These are phyloP conservation scores for Jordanella pulchra DNA, from an alignment of 2,797 vertebrate genomes.

Conservation along the genomic window DNA sequence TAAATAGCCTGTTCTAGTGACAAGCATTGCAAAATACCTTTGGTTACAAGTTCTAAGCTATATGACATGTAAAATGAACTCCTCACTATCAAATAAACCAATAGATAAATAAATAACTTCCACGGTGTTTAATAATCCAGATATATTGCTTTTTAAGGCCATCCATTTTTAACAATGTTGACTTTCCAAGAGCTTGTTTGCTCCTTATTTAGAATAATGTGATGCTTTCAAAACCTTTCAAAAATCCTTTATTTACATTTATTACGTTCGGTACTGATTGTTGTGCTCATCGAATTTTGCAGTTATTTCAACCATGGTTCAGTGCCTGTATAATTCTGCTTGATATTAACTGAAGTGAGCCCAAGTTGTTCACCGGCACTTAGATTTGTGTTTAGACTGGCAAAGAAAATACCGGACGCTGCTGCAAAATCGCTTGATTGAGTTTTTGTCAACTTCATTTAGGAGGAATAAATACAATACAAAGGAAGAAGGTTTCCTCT, in stretches of 20 bases:
- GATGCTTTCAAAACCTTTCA: neutral
- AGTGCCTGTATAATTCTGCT: neutral
- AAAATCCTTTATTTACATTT: neutral
- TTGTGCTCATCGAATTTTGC: neutral
- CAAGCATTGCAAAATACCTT: too few species aligned
- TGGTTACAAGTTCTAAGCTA: too few species aligned
- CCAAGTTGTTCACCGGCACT: too few species aligned
- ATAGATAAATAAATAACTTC: neutral
- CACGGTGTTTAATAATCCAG: neutral
- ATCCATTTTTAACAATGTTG: neutral
- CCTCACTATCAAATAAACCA: too few species aligned
- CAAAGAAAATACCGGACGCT: neutral
- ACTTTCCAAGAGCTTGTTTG: neutral
- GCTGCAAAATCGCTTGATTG: neutral
- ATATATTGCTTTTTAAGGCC: neutral
- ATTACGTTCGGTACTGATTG: neutral
- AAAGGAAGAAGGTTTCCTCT: neutral
- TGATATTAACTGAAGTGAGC: neutral
- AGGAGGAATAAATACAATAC: conserved; percentile 2
- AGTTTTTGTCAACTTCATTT: neutral
- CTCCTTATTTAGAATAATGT: neutral
- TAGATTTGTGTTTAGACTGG: too few species aligned
- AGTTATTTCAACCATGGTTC: neutral
- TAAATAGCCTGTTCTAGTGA: neutral
- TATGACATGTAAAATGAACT: too few species aligned